Base-by-base conservation (phyloP, 2,888 invertebrate genomes). In the Dasysyrphus albostriatus region DNA sequence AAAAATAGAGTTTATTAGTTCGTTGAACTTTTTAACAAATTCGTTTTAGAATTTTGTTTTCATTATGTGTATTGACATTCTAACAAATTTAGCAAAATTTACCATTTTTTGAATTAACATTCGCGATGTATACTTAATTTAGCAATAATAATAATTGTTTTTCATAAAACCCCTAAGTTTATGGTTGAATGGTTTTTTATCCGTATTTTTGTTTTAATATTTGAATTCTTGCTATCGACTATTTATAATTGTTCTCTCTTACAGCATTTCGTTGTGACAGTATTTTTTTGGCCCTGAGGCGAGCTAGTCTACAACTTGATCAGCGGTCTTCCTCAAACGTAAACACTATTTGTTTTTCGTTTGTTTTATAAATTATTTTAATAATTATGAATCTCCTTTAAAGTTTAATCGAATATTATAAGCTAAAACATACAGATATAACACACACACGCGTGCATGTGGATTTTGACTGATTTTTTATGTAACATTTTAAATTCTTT, bases 381-480 rank as follows among this genome's bases (percentile, higher is more conserved):
- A 29, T 19, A 34, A 51, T 58, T 72, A 61, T 77, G 81, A 82
- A 85, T 85, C 85, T 85, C 81, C 73, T 58, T 61, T 42, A 82
- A 61, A 70, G 19, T 82, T 73, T 56, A 73, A 82, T 85, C 77
- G 72, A 74, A 56, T 82, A 77, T 42, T 39, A 24, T 81, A 81
- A 81, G 73, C 58, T 77, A 47, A 81, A 73, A 69, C 63, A 77
- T 82, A 74, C 61, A 67, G 42, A 77, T 76, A 67, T 59, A 14
- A 19, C 16, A 42, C 24, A 69, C 51, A 76, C 69, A 44, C 29
- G 54, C 29, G 72, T 9, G 5, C 37, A 37, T 61, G 79, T 79
- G 77, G 54, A 59, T 73, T 72, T 78, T 82, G 85, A 85, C 85
- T 85, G 85, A 85, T 85, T 85, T 83, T 85, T 82, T 84, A 65